phyloP scores from a whole-genome alignment of 2,888 invertebrate species.

The Baronia brevicornis region DNA sequence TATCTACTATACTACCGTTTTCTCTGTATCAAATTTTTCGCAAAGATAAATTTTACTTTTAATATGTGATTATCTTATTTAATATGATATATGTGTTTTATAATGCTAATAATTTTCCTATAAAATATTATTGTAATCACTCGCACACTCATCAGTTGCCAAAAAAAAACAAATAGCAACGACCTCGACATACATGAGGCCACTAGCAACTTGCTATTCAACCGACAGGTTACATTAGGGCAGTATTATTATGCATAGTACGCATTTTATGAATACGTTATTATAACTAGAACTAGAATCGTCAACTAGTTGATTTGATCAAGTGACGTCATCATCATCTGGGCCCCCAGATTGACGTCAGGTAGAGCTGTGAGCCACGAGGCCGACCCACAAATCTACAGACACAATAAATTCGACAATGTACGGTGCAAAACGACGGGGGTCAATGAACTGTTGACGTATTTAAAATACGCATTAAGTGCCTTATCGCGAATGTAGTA shows the following conservation, averaged over 20 bases:
- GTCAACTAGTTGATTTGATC: constrained; percentile 55
- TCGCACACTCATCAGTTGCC: constrained; percentile 28
- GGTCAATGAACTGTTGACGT: constrained; percentile 73
- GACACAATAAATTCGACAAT: constrained; percentile 71
- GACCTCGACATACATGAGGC: constrained; percentile 63
- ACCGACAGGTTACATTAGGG: constrained; percentile 66
- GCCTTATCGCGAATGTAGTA: constrained; percentile 70
- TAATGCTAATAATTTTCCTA: too few relatives aligned
- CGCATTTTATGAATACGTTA: constrained; percentile 54
- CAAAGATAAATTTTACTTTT: too few relatives aligned
- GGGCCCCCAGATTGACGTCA: constrained; percentile 67
- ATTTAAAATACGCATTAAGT: constrained; percentile 70
- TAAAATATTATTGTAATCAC: too few relatives aligned
- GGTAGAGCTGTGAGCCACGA: constrained; percentile 38
- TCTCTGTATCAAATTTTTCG: too few relatives aligned
- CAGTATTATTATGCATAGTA: constrained; percentile 56
- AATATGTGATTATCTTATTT: too few relatives aligned
- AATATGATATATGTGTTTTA: too few relatives aligned
- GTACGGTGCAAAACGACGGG: constrained; percentile 60
- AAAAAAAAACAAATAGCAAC: constrained; percentile 67
- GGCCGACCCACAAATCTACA: constrained; percentile 74
- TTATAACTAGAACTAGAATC: constrained; percentile 58
- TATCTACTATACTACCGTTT: too few relatives aligned
- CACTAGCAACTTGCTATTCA: constrained; percentile 53
- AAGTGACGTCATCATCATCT: constrained; percentile 62